These are phyloP conservation scores for Sepioteuthis lessoniana DNA, from an alignment of 2,888 invertebrate genomes.

Conservation along the genomic window DNA sequence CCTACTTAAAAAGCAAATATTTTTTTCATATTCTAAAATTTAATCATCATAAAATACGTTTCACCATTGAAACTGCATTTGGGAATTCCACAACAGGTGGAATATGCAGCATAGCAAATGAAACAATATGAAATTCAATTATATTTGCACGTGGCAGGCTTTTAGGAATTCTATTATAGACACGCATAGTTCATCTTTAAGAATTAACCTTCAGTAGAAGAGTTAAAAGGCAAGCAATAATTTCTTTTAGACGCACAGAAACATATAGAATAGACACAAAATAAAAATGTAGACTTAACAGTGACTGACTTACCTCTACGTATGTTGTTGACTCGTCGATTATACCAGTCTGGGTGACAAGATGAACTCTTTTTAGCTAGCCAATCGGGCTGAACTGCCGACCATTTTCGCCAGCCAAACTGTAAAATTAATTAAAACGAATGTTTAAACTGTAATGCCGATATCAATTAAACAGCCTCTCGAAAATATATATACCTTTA, in stretches of 20 bases:
- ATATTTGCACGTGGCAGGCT: too few species aligned
- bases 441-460: not conserved
- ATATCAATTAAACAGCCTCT: not conserved
- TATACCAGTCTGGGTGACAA: slow-evolving; percentile 72
- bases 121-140: not conserved
- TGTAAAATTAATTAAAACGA: slow-evolving; percentile 52
- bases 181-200: too few species aligned
- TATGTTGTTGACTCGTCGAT: slow-evolving; percentile 64
- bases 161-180: too few species aligned
- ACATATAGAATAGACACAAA: not conserved
- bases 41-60: too few species aligned
- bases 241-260: too few species aligned
- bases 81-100: too few species aligned
- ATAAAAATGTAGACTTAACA: not conserved
- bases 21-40: too few species aligned
- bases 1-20: too few species aligned
- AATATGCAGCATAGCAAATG: too few species aligned
- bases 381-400: slow-evolving; percentile 71
- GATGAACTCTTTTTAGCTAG: slow-evolving; percentile 68
- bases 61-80: too few species aligned
- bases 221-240: too few species aligned
- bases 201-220: too few species aligned
- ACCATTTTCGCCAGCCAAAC: slow-evolving; percentile 73
- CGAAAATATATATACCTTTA: not conserved
- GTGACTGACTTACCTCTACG: slow-evolving; percentile 59